Evolutionary conservation across 2,113 vertebrate genomes (phyloP), one percentile per base, ranked within the genome.

Genomic region (Xenopus laevis): DNA sequence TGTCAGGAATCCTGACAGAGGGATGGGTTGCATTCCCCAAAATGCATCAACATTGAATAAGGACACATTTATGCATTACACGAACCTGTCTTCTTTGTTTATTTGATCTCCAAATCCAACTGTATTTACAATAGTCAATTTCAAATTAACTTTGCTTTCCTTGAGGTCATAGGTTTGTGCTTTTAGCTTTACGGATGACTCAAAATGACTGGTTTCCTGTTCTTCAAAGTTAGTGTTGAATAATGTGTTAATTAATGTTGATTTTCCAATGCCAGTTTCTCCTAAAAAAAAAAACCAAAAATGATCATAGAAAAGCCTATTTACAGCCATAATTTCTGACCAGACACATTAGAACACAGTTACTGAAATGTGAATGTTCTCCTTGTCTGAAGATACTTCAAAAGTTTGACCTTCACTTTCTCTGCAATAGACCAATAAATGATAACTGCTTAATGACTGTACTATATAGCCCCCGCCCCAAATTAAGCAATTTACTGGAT

Each of bases 51-150:
- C 55, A 27, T 27, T 27, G 23, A 27, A 27, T 27, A 16, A 64
- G 0, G 78, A 71, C 77, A 80, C 53, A 1, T 13, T 72, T 78
- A 68, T 53, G 74, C 16, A 2, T 58, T 65, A 46, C 23, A 27
- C 23, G 4, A 27, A 94, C 96, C 93, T 97, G 60, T 95, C 91
- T 83, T 93, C 88, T 87, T 94, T 98, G 83, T 97, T 97, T 90
- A 97, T 91, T 74, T 98, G 95, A 86, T 98, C 96, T 71, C 95
- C 95, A 79, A 98, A 98, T 82, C 95, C 96, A 71, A 95, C 89
- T 0, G 94, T 95, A 86, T 94, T 95, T 71, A 98, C 93, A 87
- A 98, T 81, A 0, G 96, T 96, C 74, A 98, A 86, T 78, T 96
- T 96, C 71, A 98, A 87, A 18, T 86, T 85, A 78, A 97, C 93